phyloP scores from a whole-genome alignment of 64 coral and sea anemone genomes.

The Montipora sp. region DNA sequence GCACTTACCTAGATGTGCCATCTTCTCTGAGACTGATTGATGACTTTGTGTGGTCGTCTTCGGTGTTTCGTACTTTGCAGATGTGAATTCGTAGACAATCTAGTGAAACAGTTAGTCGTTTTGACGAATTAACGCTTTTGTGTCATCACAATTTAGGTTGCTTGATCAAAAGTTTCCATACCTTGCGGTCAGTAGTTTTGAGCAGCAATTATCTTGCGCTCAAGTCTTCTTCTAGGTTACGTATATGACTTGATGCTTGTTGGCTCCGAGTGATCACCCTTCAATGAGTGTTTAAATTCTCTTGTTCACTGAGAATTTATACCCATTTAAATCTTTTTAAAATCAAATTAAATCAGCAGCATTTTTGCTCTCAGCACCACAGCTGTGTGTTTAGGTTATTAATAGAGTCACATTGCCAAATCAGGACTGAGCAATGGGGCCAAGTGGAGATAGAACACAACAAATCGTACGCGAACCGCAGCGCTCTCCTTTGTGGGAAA shows the following conservation, averaged over 20 bases:
- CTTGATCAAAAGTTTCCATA: slow-evolving; percentile 23
- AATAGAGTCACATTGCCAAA: slow-evolving; percentile 91
- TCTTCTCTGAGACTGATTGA: neutral
- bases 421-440: slow-evolving; percentile 82
- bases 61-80: neutral
- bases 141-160: slow-evolving; percentile 44
- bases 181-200: slow-evolving; percentile 48
- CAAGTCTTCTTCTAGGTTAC: slow-evolving; percentile 8
- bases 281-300: slow-evolving; percentile 87
- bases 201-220: slow-evolving; percentile 53
- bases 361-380: slow-evolving; percentile 81
- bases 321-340: slow-evolving; percentile 97
- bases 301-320: slow-evolving; percentile 98
- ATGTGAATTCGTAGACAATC: neutral
- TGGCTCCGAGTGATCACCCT: slow-evolving; percentile 78
- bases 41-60: slow-evolving; percentile 14
- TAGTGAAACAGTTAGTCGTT: slow-evolving; percentile 5
- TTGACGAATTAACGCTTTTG: slow-evolving; percentile 36
- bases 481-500: slow-evolving; percentile 92
- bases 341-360: slow-evolving; percentile 96
- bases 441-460: slow-evolving; percentile 79
- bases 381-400: slow-evolving; percentile 96
- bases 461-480: slow-evolving; percentile 69
- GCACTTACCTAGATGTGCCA: slow-evolving; percentile 38
- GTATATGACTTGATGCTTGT: slow-evolving; percentile 57